These are phyloP conservation scores for Odontesthes bonariensis DNA, from an alignment of 2,113 vertebrate species.

Conservation along the genomic window DNA sequence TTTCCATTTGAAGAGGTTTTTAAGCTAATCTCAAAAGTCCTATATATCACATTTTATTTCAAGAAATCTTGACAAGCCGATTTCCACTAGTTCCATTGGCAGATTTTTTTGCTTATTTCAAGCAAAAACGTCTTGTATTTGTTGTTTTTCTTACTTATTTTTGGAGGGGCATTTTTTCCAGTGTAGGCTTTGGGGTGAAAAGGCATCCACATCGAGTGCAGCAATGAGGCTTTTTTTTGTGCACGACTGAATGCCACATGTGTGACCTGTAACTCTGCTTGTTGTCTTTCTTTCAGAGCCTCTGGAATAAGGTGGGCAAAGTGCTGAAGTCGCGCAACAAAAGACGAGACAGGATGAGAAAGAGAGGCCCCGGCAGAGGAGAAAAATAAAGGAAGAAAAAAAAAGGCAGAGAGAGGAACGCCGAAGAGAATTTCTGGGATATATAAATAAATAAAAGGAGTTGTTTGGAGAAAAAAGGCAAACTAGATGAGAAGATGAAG, in stretches of 20 bases:
- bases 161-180: no score
- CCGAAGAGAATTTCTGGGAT: constrained; percentile 62
- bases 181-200: no score
- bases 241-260: constrained; percentile 55
- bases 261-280: constrained; percentile 52
- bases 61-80: no score
- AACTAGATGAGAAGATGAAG: constrained; percentile 86
- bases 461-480: constrained; percentile 59
- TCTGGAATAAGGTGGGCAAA: constrained; percentile 66
- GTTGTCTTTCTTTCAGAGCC: constrained; percentile 69
- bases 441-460: constrained; percentile 70
- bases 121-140: no score
- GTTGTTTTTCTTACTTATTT: no score
- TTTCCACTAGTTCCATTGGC: no score
- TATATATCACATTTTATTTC: no score
- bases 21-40: no score
- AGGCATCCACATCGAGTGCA: constrained; percentile 4
- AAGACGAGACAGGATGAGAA: constrained; percentile 72
- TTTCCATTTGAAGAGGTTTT: no score
- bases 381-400: constrained; percentile 42
- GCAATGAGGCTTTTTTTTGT: constrained; percentile 52
- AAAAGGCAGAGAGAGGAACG: constrained; percentile 34
- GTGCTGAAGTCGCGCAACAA: constrained; percentile 48
- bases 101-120: no score
- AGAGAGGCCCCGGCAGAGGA: constrained; percentile 64